phyloP scores from a whole-genome alignment of 2,888 invertebrate genomes.

The Halocaridina rubra region DNA sequence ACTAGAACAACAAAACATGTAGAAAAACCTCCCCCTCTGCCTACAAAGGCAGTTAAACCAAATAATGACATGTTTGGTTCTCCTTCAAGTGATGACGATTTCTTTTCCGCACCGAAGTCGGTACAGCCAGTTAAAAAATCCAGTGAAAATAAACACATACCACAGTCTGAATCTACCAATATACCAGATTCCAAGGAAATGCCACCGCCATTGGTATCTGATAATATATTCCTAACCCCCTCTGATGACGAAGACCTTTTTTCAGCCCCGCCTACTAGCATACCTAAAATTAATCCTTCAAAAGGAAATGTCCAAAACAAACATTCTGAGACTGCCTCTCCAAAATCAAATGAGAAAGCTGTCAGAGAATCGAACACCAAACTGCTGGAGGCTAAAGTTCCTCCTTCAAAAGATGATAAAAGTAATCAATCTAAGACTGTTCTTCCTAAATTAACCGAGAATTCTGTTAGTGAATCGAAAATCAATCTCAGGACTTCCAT shows the following conservation, averaged over 20 bases:
- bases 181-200: neutral
- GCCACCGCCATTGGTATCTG: neutral
- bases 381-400: too few species aligned
- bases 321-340: too few species aligned
- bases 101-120: neutral
- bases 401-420: too few species aligned
- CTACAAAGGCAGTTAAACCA: neutral
- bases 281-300: neutral
- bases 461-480: neutral
- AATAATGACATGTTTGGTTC: slow-evolving; percentile 4
- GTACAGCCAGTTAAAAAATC: neutral
- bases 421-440: too few species aligned
- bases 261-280: neutral
- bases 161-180: neutral
- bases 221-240: slow-evolving; percentile 9
- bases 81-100: neutral
- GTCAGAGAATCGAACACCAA: neutral
- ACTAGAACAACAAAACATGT: neutral
- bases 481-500: too few species aligned
- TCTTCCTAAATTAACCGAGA: too few species aligned
- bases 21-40: slow-evolving; percentile 27
- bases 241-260: slow-evolving; percentile 58
- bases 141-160: neutral
- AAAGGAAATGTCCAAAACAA: too few species aligned
- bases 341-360: too few species aligned